Evolutionary conservation across 1,140 invertebrate species (phyloP).

Genomic region (Trigoniulus corallinus): DNA sequence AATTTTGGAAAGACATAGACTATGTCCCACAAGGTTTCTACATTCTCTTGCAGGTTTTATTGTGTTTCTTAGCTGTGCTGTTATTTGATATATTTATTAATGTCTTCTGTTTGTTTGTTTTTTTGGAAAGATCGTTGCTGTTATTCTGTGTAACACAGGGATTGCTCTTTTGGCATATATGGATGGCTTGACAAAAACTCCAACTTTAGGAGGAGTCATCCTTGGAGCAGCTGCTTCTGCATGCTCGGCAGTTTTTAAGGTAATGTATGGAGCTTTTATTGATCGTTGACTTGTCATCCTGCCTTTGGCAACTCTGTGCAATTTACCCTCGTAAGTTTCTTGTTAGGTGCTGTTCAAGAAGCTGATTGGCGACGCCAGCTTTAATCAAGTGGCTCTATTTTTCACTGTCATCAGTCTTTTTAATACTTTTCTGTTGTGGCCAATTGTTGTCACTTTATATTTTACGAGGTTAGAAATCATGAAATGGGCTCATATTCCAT

Average conservation of each 20-base stretch:
- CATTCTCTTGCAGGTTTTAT: not conserved
- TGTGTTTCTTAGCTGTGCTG: not conserved
- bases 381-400: constrained; percentile 70
- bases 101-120: not conserved
- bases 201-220: constrained; percentile 78
- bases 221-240: constrained; percentile 71
- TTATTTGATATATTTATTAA: not conserved
- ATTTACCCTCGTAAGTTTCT: not conserved
- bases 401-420: constrained; percentile 70
- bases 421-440: constrained; percentile 70
- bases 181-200: constrained; percentile 80
- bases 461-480: constrained; percentile 66
- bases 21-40: too few species aligned
- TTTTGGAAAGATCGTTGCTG: constrained; percentile 63
- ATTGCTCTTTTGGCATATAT: constrained; percentile 86
- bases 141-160: constrained; percentile 84
- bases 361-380: constrained; percentile 73
- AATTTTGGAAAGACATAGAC: too few species aligned
- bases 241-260: constrained; percentile 81
- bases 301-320: not conserved
- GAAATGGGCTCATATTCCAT: constrained; percentile 56
- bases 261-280: too few species aligned
- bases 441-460: constrained; percentile 61
- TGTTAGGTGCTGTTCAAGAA: constrained; percentile 69
- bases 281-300: constrained; percentile 1